Conservation (phyloP, 2,888 invertebrate species). For the Spisula solida region DNA sequence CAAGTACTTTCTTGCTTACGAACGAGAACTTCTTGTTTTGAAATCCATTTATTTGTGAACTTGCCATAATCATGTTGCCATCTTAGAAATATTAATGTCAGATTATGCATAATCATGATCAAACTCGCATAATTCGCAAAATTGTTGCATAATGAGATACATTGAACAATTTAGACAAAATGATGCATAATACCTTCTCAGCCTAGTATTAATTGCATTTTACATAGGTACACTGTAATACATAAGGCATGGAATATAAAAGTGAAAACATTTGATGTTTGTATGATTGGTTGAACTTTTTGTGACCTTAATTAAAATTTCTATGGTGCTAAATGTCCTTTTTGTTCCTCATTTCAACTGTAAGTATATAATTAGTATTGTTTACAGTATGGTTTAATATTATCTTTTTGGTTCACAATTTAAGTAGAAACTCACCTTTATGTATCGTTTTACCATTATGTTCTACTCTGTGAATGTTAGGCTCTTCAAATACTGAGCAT, state of each 20-base stretch:
- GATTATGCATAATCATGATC: constrained; percentile 5
- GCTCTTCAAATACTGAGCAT: too few relatives aligned
- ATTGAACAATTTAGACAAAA: not conserved
- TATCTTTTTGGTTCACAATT: too few relatives aligned
- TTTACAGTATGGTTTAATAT: not conserved
- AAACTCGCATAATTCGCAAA: constrained; percentile 6
- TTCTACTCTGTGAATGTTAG: too few relatives aligned
- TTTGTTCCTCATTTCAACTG: not conserved
- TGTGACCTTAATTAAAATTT: not conserved
- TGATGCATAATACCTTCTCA: not conserved
- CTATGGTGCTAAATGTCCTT: constrained; percentile 7
- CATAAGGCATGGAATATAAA: not conserved
- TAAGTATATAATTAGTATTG: not conserved
- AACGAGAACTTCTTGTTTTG: not conserved
- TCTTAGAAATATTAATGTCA: not conserved
- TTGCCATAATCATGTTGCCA: not conserved
- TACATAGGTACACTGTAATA: too few relatives aligned
- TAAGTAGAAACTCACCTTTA: not conserved
- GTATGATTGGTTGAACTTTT: not conserved
- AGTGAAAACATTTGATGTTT: not conserved
- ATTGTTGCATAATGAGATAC: constrained; percentile 7
- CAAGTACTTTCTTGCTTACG: not conserved
- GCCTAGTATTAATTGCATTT: too few relatives aligned
- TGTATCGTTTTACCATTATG: not conserved
- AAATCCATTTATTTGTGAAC: constrained; percentile 8